Base-by-base conservation (phyloP, 2,113 vertebrate genomes). In the Ophiodon elongatus region DNA sequence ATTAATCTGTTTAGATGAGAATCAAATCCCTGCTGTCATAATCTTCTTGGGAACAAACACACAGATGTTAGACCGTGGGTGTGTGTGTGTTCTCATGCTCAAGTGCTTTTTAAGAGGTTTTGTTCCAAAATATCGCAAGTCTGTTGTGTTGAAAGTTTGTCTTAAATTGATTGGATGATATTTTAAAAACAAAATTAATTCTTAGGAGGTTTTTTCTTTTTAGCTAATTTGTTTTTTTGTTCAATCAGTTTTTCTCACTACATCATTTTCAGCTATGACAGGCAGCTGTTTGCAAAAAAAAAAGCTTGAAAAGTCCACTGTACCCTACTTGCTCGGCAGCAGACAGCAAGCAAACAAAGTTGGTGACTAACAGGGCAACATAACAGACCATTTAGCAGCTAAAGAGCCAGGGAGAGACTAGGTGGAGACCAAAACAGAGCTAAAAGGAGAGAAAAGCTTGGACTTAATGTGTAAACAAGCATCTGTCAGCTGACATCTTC, bases 1-100 rank as follows among this genome's bases (percentile, higher is more conserved):
- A 89, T 89, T 89, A 92, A 88, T 85, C 81, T 88, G 81, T 93
- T 91, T 82, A 77, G 69, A 89, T 86, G 90, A 52, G 72, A 85
- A 84, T 85, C 73, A 87, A 91, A 94, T 94, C 93, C 86, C 85
- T 77, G 87, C 87, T 80, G 85, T 91, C 76, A 79, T 94, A 93
- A 94, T 92, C 90, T 89, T 11, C 37, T 89, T 66, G 80, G 69
- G 63, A 89, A 88, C 56, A 57, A 62, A 86, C 60, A 57, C 66
- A 80, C 57, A 79, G 52, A 85, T 71, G 82, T 75, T 73, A 57
- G 62, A 84, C 82, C 89, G 21, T 68, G n/a, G 73, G 54, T 41
- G 6, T 41, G 21, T 4, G 7, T 59, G 54, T 47, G 25, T 29
- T 50, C 2, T 43, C n/a, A 10, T 52, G 23, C 9, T 43, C 41